Percentiles rank a stretch among this genome's conserved stretches.
These are phyloP conservation scores for Galeruca laticollis DNA, from an alignment of 2,888 invertebrate genomes.

Conservation along the genomic window DNA sequence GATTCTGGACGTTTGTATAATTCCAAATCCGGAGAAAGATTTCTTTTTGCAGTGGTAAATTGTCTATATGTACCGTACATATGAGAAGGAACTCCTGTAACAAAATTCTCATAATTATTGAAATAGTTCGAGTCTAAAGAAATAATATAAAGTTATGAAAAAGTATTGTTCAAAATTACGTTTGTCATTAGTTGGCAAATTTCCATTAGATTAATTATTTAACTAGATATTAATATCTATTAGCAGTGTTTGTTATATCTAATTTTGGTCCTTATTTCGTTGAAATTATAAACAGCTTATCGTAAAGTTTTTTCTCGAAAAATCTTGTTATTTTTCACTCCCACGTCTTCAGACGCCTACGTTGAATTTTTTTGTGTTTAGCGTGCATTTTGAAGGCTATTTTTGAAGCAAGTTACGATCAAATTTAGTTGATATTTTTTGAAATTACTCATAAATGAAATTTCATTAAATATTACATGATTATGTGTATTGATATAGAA, in stretches of 20 bases:
- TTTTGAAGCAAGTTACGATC: constrained; percentile 35
- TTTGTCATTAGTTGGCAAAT: too few relatives aligned
- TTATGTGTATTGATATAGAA: too few relatives aligned
- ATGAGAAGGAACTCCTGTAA: constrained; percentile 66
- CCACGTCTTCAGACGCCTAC: constrained; percentile 43
- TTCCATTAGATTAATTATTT: too few relatives aligned
- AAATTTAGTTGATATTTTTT: too few relatives aligned
- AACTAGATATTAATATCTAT: too few relatives aligned
- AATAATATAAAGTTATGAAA: too few relatives aligned
- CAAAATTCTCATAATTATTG: not conserved
- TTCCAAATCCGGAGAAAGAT: constrained; percentile 57
- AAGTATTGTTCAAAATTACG: too few relatives aligned
- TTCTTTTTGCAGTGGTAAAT: constrained; percentile 60
- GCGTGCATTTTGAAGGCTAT: constrained; percentile 43
- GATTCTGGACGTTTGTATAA: constrained; percentile 60
- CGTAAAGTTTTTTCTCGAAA: constrained; percentile 20
- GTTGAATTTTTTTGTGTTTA: constrained; percentile 40
- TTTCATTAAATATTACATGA: too few relatives aligned
- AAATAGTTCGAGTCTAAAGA: too few relatives aligned
- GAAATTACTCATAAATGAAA: too few relatives aligned
- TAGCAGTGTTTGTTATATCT: too few relatives aligned
- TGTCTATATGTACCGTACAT: constrained; percentile 68
- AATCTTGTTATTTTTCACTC: constrained; percentile 36
- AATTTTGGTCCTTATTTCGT: too few relatives aligned
- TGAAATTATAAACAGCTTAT: constrained; percentile 1